phyloP scores from a whole-genome alignment of 2,797 vertebrate genomes.

The Halcyon leucocephala region DNA sequence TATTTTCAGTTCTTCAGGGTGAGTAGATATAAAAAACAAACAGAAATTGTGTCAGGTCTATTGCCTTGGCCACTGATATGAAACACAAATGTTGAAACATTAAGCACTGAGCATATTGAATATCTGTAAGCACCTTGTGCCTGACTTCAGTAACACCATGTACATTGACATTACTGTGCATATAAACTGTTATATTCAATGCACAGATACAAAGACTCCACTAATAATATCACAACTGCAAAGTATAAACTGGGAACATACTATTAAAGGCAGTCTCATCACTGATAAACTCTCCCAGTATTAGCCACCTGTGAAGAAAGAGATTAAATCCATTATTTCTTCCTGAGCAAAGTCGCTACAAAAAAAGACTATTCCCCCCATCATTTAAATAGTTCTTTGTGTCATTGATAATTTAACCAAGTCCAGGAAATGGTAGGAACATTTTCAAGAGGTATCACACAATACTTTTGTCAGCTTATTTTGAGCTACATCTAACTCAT shows the following conservation, averaged over 20 bases:
- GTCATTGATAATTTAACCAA: neutral
- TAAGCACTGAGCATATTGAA: neutral
- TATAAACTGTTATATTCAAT: neutral
- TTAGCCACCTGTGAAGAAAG: neutral
- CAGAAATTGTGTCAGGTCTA: neutral
- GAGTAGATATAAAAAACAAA: neutral
- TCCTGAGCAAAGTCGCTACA: neutral
- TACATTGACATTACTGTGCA: neutral
- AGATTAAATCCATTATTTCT: conserved; percentile 19
- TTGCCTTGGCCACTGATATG: neutral
- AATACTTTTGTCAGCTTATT: neutral
- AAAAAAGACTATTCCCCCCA: neutral
- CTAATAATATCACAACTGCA: neutral
- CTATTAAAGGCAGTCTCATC: neutral
- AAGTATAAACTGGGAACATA: neutral
- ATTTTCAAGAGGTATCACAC: neutral
- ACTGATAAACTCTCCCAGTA: neutral
- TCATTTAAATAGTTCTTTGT: neutral
- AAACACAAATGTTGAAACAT: neutral
- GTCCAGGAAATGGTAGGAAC: neutral
- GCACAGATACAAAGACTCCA: neutral
- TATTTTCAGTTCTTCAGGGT: neutral
- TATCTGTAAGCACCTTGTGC: neutral
- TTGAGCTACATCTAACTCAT: neutral
- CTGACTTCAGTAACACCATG: neutral